Evolutionary conservation across 1,140 invertebrate species (phyloP).

Genomic region (Drosophila busckii): DNA sequence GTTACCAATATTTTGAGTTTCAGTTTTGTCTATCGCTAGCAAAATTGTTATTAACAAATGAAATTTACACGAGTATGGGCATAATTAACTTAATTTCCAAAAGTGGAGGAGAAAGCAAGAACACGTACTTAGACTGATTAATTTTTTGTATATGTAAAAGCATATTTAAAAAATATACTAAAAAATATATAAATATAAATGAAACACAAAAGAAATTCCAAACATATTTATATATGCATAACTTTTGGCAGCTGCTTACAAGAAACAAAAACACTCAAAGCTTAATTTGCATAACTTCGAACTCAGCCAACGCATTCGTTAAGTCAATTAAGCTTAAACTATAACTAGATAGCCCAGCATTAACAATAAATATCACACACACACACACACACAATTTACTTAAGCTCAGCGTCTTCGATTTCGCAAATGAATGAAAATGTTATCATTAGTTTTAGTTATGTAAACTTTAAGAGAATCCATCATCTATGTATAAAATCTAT

Average conservation of each 20-base stretch:
- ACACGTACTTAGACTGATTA: slow-evolving; percentile 72
- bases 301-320: slow-evolving; percentile 30
- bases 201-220: slow-evolving; percentile 1
- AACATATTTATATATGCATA: neutral
- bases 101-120: slow-evolving; percentile 12
- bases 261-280: slow-evolving; percentile 5
- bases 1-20: too few relatives aligned
- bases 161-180: slow-evolving; percentile 42
- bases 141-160: slow-evolving; percentile 71
- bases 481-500: slow-evolving; percentile 29
- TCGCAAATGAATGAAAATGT: slow-evolving; percentile 58
- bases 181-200: slow-evolving; percentile 23
- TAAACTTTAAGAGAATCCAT: slow-evolving; percentile 60
- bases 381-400: slow-evolving; percentile 13
- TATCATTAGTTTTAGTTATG: slow-evolving; percentile 75
- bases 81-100: slow-evolving; percentile 25
- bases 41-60: too few relatives aligned
- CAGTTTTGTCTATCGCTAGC: too few relatives aligned
- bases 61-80: too few relatives aligned
- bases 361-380: slow-evolving; percentile 8
- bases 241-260: slow-evolving; percentile 19
- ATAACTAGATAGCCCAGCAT: slow-evolving; percentile 31
- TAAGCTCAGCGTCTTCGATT: slow-evolving; percentile 59
- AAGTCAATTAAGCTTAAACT: slow-evolving; percentile 57
- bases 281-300: slow-evolving; percentile 33